phyloP scores from a whole-genome alignment of 2,888 invertebrate genomes.

The Aphidius colemani region DNA sequence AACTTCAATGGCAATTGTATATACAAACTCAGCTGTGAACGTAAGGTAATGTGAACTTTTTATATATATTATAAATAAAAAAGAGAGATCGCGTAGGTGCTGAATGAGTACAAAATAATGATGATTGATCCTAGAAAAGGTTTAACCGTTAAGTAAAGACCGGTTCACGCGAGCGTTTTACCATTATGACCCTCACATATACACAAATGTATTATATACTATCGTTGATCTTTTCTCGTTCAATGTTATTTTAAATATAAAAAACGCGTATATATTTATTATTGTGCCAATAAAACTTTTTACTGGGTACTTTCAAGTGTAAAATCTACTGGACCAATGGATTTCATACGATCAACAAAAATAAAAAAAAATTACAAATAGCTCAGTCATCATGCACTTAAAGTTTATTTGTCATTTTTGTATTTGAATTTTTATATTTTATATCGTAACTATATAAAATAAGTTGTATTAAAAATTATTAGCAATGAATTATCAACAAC shows the following conservation, averaged over 20 bases:
- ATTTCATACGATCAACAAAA: not conserved
- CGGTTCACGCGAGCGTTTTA: constrained; percentile 39
- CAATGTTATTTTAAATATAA: not conserved
- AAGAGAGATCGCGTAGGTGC: constrained; percentile 41
- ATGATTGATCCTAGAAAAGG: constrained; percentile 49
- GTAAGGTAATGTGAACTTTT: not conserved
- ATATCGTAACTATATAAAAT: no score
- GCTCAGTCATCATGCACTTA: no score
- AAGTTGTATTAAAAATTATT: no score
- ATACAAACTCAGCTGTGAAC: not conserved
- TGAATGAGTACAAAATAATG: constrained; percentile 46
- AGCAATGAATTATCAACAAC: not conserved
- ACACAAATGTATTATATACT: not conserved
- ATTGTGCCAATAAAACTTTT: no score
- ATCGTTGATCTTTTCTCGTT: not conserved
- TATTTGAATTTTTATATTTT: no score
- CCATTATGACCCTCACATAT: constrained; percentile 20
- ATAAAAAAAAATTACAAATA: not conserved
- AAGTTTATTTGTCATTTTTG: no score
- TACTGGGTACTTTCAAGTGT: no score
- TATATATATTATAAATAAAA: constrained; percentile 4
- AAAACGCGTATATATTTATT: no score
- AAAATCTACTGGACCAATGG: not conserved
- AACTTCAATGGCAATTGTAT: constrained; percentile 19
- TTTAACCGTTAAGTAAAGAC: constrained; percentile 47